phyloP scores from a whole-genome alignment of 2,888 invertebrate species.

The Acanthosepion esculentum region DNA sequence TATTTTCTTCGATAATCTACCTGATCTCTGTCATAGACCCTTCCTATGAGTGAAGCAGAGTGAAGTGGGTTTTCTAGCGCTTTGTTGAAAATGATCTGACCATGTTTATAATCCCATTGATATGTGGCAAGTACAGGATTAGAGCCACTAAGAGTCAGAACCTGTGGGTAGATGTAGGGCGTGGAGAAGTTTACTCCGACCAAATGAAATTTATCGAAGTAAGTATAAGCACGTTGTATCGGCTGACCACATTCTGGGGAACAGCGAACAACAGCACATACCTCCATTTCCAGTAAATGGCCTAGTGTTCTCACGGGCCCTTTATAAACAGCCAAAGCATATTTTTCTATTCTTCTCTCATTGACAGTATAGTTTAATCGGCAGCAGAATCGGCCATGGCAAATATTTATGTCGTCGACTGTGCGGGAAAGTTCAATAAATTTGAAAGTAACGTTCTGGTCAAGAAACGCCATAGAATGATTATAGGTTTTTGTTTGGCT shows the following conservation, averaged over 20 bases:
- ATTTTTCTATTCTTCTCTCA: neutral
- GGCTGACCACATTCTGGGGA: neutral
- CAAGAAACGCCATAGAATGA: neutral
- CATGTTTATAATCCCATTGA: conserved; percentile 52
- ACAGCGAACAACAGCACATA: neutral
- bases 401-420: neutral
- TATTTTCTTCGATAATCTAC: neutral
- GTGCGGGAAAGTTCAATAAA: neutral
- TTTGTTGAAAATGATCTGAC: neutral
- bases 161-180: conserved; percentile 59
- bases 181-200: conserved; percentile 55
- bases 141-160: conserved; percentile 53
- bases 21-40: conserved; percentile 51
- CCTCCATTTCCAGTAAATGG: neutral
- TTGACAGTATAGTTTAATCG: neutral
- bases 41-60: conserved; percentile 56
- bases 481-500: neutral
- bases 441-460: neutral
- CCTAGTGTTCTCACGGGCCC: neutral
- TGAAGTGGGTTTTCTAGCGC: conserved; percentile 51
- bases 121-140: conserved; percentile 50
- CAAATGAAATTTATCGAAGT: conserved; percentile 50
- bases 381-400: neutral
- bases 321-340: neutral
- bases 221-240: neutral